Evolutionary conservation across 1,140 invertebrate species (phyloP).

Genomic region (Diuraphis noxia): DNA sequence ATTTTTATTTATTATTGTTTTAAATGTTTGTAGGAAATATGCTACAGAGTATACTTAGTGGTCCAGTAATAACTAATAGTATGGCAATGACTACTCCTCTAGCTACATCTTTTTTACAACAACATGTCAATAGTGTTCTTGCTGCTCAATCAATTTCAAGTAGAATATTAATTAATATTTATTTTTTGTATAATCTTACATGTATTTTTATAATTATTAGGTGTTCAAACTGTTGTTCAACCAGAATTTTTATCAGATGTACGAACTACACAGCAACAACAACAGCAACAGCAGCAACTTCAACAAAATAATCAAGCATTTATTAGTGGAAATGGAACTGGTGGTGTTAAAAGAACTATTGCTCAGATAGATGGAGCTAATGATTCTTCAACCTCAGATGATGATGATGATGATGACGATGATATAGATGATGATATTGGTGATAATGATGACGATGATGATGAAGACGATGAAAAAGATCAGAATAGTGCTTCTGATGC

Average conservation of each 20-base stretch:
- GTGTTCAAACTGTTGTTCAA: slow-evolving; percentile 40
- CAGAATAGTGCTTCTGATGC: slow-evolving; percentile 53
- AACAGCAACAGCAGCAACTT: slow-evolving; percentile 39
- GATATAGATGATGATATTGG: slow-evolving; percentile 76
- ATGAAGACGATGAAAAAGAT: slow-evolving; percentile 75
- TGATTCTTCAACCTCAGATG: slow-evolving; percentile 68
- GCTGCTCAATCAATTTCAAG: slow-evolving; percentile 63
- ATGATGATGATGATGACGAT: slow-evolving; percentile 73
- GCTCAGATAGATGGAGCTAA: slow-evolving; percentile 61
- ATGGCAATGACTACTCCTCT: slow-evolving; percentile 77
- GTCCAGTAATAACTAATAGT: slow-evolving; percentile 81
- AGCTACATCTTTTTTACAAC: slow-evolving; percentile 78
- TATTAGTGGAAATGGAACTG: slow-evolving; percentile 43
- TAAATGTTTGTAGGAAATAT: slow-evolving; percentile 63
- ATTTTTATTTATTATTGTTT: background rate
- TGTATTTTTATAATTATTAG: background rate
- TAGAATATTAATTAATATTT: background rate
- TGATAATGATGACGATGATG: slow-evolving; percentile 72
- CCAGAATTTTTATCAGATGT: background rate
- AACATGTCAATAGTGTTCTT: slow-evolving; percentile 82
- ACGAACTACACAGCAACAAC: slow-evolving; percentile 25
- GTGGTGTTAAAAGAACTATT: slow-evolving; percentile 55
- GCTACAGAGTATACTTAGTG: slow-evolving; percentile 72
- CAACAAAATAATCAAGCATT: slow-evolving; percentile 50
- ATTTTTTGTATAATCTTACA: background rate